Evolutionary conservation across 64 coral and sea anemone genomes (phyloP).

Genomic region (Astreopora myriophthalma): DNA sequence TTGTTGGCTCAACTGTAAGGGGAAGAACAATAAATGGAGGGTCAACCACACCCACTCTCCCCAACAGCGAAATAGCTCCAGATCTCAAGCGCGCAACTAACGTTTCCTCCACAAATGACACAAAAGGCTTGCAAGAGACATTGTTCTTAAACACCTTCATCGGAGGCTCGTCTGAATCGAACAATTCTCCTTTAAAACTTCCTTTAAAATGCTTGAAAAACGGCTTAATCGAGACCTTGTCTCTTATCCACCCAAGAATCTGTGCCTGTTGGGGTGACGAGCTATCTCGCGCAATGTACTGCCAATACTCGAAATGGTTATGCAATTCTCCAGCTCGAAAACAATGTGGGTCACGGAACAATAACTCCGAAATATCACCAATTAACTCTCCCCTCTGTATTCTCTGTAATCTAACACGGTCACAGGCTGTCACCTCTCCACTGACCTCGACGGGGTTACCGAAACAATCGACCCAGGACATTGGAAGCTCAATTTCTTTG

Average conservation of each 20-base stretch:
- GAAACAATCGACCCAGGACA: neutral
- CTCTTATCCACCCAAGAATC: neutral
- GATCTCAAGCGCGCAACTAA: neutral
- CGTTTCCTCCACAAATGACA: neutral
- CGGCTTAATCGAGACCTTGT: conserved; percentile 5
- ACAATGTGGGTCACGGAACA: neutral
- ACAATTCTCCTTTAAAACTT: neutral
- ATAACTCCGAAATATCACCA: conserved; percentile 15
- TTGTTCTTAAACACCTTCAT: conserved; percentile 21
- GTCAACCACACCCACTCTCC: too few species aligned
- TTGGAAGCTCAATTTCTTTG: conserved; percentile 1
- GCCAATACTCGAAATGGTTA: neutral
- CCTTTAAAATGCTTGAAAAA: too few species aligned
- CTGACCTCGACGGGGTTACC: neutral
- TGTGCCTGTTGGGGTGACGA: neutral
- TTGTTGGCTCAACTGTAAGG: too few species aligned
- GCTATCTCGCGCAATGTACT: neutral
- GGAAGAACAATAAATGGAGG: too few species aligned
- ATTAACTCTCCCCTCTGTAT: neutral
- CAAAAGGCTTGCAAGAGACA: neutral
- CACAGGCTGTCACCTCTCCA: neutral
- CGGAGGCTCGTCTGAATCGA: neutral
- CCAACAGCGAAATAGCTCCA: too few species aligned
- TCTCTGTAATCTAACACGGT: neutral
- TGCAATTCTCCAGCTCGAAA: neutral